Percentiles rank a stretch among this genome's conserved stretches.
These are phyloP conservation scores for Cheilinus undulatus DNA, from an alignment of 2,113 vertebrate genomes.

Conservation along the genomic window DNA sequence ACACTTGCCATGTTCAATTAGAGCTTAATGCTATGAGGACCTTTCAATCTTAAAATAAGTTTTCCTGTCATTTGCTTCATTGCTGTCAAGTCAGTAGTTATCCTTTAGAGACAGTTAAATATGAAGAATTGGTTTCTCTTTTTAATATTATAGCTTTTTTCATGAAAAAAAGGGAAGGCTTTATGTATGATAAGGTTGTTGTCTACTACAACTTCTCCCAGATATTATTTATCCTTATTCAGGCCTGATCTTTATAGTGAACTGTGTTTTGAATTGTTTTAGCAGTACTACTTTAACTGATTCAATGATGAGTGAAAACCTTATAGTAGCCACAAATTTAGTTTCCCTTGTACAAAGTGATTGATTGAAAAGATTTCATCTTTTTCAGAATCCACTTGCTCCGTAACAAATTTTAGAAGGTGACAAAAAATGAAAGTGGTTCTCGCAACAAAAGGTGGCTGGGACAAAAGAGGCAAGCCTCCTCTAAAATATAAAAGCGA, in stretches of 20 bases:
- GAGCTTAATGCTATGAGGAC: conserved; percentile 26
- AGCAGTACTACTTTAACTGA: too few relatives aligned
- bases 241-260: too few relatives aligned
- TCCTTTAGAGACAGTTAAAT: too few relatives aligned
- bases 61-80: conserved; percentile 7
- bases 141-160: too few relatives aligned
- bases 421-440: conserved; percentile 53
- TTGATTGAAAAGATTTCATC: not conserved
- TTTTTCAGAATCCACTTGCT: conserved; percentile 11
- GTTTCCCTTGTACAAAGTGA: not conserved
- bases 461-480: conserved; percentile 50
- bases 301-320: too few relatives aligned
- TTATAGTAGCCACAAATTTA: not conserved
- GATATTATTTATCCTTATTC: too few relatives aligned
- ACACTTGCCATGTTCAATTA: conserved; percentile 68
- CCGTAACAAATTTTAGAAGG: conserved; percentile 20
- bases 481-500: conserved; percentile 60
- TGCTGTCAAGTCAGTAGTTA: not conserved
- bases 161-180: too few relatives aligned
- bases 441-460: conserved; percentile 18
- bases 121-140: too few relatives aligned
- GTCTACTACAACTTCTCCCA: too few relatives aligned
- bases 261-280: too few relatives aligned
- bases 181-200: too few relatives aligned
- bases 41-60: conserved; percentile 16